Base-by-base conservation (phyloP, 2,113 vertebrate species). In the Amblyopsis rosae region DNA sequence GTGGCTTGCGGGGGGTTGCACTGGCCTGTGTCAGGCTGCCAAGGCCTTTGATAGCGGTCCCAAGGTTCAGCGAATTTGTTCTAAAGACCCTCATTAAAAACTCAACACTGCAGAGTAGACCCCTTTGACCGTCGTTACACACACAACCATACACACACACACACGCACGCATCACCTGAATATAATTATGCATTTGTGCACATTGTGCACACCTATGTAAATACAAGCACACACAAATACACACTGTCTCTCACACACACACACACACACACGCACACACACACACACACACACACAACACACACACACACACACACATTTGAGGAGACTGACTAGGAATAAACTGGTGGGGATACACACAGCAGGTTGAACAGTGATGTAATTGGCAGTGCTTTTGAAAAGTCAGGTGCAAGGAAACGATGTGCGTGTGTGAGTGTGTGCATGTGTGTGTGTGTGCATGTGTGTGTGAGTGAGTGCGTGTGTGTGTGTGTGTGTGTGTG, bases 61-160 rank as follows among this genome's bases (percentile, higher is more conserved):
- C 78, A 79, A 77, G 79, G 70, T 81, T 86, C 78, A 80, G 72
- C 73, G 75, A 86, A 72, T 62, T 76, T 61, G 70, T 70, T 86
- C 76, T 72, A 76, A 83, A 77, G 66, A 78, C 50, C 73, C 85
- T 88, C 85, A 86, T 86, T 86, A 85, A 85, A 82, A 83, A 59
- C 54, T 32, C 17, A 32, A 64, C 48, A 53, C 17, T 76, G 75
- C 6, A 11, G 9, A 11, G 9, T 17, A 67, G 8, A 46, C 46
- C 79, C 72, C 76, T n/a, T 33, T 9, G 16, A 57, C 55, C 16
- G 9, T 7, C 16, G 16, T 10, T 17, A 57, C 16, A 57, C 55
- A 57, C 55, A 57, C 16, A 57, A 4, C 1, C 55, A 17, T 8
- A 54, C 6, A 54, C 10, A 54, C 51, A 54, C 51, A 54, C 53